A percentile compares a stretch with the other conserved stretches of the same genome.
These are phyloP conservation scores for Rhagonycha lutea DNA, from an alignment of 2,888 invertebrate species.

Conservation along the genomic window DNA sequence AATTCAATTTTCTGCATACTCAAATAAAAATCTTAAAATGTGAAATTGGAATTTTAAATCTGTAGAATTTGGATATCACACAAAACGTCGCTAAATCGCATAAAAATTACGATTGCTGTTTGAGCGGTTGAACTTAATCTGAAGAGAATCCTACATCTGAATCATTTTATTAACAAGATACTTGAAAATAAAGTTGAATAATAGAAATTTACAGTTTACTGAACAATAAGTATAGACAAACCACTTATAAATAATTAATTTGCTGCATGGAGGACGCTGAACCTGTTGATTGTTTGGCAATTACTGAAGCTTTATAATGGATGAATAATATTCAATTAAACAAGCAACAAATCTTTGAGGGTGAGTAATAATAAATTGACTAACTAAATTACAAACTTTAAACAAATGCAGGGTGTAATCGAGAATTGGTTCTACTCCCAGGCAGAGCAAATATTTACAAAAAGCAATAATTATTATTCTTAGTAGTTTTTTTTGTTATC, in stretches of 20 bases:
- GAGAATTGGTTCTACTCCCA: not conserved
- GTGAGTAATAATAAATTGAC: not conserved
- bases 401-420: not conserved
- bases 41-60: not conserved
- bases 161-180: not conserved
- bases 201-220: not conserved
- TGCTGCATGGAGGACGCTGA: not conserved
- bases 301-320: not conserved
- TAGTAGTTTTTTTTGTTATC: not conserved
- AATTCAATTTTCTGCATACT: too few relatives aligned
- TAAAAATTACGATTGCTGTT: not conserved
- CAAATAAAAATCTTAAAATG: not conserved
- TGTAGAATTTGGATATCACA: not conserved
- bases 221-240: not conserved
- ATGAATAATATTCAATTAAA: not conserved
- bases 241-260: not conserved
- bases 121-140: not conserved
- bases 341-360: not conserved
- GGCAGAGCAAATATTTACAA: not conserved
- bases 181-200: not conserved
- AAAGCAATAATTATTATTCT: not conserved
- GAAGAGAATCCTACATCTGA: not conserved
- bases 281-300: not conserved
- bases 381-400: not conserved
- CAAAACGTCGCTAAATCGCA: not conserved